These are phyloP conservation scores for Drosophila bipectinata DNA, from an alignment of 1,140 invertebrate genomes.

Conservation along the genomic window DNA sequence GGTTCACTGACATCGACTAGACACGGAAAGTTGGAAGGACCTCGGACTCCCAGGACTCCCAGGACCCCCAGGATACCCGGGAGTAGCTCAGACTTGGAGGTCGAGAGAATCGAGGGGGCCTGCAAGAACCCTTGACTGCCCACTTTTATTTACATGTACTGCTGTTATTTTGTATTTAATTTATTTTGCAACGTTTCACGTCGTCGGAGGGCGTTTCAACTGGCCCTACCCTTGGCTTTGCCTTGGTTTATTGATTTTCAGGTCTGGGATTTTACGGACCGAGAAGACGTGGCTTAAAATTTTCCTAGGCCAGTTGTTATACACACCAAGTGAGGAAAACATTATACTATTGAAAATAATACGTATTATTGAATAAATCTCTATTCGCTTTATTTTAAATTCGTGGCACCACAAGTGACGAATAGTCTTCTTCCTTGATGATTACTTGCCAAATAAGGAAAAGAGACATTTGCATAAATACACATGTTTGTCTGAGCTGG, in stretches of 20 bases:
- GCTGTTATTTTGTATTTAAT: constrained; percentile 82
- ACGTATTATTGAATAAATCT: too few species aligned
- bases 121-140: constrained; percentile 14
- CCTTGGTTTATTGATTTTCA: constrained; percentile 77
- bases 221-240: neutral
- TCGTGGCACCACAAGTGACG: neutral
- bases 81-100: constrained; percentile 2
- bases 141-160: constrained; percentile 81
- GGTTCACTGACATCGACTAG: constrained; percentile 69
- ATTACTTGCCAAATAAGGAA: constrained; percentile 65
- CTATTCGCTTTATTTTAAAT: too few species aligned
- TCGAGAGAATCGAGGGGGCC: constrained; percentile 15
- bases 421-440: constrained; percentile 54
- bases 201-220: constrained; percentile 54
- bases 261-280: constrained; percentile 49
- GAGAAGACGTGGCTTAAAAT: too few species aligned
- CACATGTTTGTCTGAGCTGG: too few species aligned
- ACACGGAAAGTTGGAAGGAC: constrained; percentile 18
- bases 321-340: neutral
- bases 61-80: constrained; percentile 18
- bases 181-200: constrained; percentile 61
- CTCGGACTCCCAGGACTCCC: too few species aligned
- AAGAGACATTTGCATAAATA: constrained; percentile 68
- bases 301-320: too few species aligned
- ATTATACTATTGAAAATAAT: neutral